Base-by-base conservation (phyloP, 2,797 vertebrate genomes). In the Atherinosoma microstoma region DNA sequence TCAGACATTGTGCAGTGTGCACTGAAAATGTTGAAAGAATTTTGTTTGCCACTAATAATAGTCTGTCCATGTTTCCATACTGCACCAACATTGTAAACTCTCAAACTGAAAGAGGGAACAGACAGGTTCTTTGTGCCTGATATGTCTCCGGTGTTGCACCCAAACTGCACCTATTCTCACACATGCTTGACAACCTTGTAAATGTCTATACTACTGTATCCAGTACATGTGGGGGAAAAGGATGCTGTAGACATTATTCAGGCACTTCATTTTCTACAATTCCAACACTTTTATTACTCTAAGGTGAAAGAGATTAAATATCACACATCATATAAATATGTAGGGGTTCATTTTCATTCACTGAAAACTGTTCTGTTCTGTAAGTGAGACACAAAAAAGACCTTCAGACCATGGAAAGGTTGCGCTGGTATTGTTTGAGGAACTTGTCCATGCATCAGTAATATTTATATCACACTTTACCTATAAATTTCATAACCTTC, bases 1-100 rank as follows among this genome's bases (percentile, higher is more conserved):
- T n/a, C n/a, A n/a, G n/a, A n/a, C n/a, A n/a, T n/a, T n/a, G n/a
- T n/a, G n/a, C n/a, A n/a, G n/a, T n/a, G n/a, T 67, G 24, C 11
- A 70, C 68, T 64, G 38, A 3, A 58, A 68, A 72, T 58, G 20
- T 34, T 49, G 29, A 49, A 32, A 30, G 13, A 10, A 11, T 34
- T 32, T 9, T 47, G 16, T 13, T n/a, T n/a, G n/a, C n/a, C n/a
- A n/a, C n/a, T n/a, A n/a, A n/a, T n/a, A n/a, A 0, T 36, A 35
- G n/a, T 35, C n/a, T 53, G 13, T 47, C 18, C 42, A 47, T 18
- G 16, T 47, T 20, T 20, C 4, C 5, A 20, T 18, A 47, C 16
- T 47, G 18, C 18, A 47, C 18, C 20, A 47, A 0, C 1, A 38
- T 15, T 38, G 36, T 13, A 13, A 15, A 13, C 36, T 38, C 13